These are phyloP conservation scores for Rhinophrynus dorsalis DNA, from an alignment of 2,797 vertebrate species.

Conservation along the genomic window DNA sequence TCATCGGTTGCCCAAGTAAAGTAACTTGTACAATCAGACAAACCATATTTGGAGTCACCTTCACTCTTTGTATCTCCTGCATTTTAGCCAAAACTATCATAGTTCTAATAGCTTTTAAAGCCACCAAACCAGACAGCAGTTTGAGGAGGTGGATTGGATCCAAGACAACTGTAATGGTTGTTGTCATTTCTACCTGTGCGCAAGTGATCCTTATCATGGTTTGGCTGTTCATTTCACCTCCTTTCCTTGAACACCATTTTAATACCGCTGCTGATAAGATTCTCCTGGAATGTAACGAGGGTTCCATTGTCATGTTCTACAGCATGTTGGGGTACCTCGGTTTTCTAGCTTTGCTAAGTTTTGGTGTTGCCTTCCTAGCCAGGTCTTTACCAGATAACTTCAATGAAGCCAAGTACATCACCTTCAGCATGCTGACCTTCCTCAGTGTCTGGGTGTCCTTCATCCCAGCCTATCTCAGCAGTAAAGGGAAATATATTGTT, in stretches of 20 bases:
- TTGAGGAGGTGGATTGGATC: conserved; percentile 10
- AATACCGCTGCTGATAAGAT: background rate
- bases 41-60: conserved; percentile 1
- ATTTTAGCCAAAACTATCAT: conserved; percentile 23
- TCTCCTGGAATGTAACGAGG: conserved; percentile 24
- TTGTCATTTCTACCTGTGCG: background rate
- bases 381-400: conserved; percentile 38
- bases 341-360: conserved; percentile 12
- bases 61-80: conserved; percentile 13
- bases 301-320: conserved; percentile 1
- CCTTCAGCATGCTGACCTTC: conserved; percentile 42
- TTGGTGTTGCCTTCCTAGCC: conserved; percentile 35
- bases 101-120: conserved; percentile 13
- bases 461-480: conserved; percentile 31
- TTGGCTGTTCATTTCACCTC: background rate
- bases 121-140: background rate
- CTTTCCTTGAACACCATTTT: background rate
- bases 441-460: conserved; percentile 37
- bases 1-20: conserved; percentile 1
- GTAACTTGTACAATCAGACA: conserved; percentile 25
- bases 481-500: conserved; percentile 24
- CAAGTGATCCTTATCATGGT: background rate
- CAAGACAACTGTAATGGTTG: background rate
- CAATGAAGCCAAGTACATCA: conserved; percentile 46
- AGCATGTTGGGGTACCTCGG: conserved; percentile 13